Base-by-base conservation (phyloP, 1,140 invertebrate species). In the Teleopsis dalmanni region DNA sequence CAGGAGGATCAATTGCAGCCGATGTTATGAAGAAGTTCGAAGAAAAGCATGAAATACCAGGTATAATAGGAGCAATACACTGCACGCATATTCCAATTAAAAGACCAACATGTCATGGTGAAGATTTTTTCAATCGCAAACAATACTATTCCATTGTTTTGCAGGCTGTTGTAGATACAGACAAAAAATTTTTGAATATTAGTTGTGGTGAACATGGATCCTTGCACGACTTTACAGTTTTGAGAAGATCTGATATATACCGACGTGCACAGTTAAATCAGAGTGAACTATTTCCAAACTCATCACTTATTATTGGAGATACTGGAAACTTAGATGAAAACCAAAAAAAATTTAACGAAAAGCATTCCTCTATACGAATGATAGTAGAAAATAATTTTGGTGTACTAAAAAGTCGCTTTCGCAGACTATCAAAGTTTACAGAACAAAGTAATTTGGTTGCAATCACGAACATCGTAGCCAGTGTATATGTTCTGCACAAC, bases 221-320 rank as follows among this genome's bases (percentile, higher is more conserved):
- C 2, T 14, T 27, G 9, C 23, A 42, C 18, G 13, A 27, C 13
- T 14, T 9, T 25, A 26, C 23, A 26, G 23, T 27, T 42, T n/a
- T 42, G 6, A 26, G 23, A 27, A 26, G 23, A 27, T 52, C 55
- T 10, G 29, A 25, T 10, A 16, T 55, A n/a, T 50, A 34, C 19
- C 5, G 9, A 18, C 23, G 51, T 41, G 47, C 14, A 3, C 21
- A 42, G 4, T 18, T 3, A 6, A 10, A 27, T 13, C 29, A 26
- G 6, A 16, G n/a, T 27, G 21, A 19, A 16, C 31, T 55, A n/a
- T 42, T 27, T 8, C 16, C 42, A 18, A 14, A 48, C 40, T 27
- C 23, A 5, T 27, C 21, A 25, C 52, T 52, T 48, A 47, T 52
- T 16, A 19, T 36, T 29, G 53, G 56, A 25, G 34, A 51, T 37